Evolutionary conservation across 2,888 invertebrate genomes (phyloP).

Genomic region (Sylvicola cinctus): DNA sequence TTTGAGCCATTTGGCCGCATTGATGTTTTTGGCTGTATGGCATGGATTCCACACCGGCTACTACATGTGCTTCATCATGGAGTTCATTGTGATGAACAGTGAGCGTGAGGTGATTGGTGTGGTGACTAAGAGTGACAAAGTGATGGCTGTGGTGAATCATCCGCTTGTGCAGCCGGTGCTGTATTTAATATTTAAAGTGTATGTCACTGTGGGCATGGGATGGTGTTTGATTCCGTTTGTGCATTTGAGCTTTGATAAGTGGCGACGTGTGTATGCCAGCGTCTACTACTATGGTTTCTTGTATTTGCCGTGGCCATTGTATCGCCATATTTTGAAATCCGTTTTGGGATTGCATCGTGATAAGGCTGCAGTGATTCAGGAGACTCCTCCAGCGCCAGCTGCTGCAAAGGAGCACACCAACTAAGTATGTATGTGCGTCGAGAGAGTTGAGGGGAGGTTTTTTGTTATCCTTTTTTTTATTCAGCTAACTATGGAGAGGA

Average conservation of each 20-base stretch:
- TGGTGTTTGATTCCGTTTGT: conserved; percentile 61
- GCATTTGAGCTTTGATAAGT: conserved; percentile 44
- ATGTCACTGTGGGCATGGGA: conserved; percentile 65
- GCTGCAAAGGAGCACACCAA: too few relatives aligned
- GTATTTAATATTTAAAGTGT: conserved; percentile 41
- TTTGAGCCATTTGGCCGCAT: conserved; percentile 60
- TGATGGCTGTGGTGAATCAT: conserved; percentile 27
- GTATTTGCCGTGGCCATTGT: conserved; percentile 35
- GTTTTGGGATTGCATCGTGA: neutral
- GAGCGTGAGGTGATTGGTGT: conserved; percentile 58
- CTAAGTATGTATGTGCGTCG: too few relatives aligned
- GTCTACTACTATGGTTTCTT: conserved; percentile 50
- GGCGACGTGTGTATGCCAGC: conserved; percentile 39
- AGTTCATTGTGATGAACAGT: conserved; percentile 68
- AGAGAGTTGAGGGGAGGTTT: neutral
- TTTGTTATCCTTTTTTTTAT: too few relatives aligned
- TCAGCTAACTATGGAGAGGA: too few relatives aligned
- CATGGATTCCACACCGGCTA: conserved; percentile 92
- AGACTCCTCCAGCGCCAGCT: too few relatives aligned
- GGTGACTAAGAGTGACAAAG: conserved; percentile 28
- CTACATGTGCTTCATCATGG: conserved; percentile 79
- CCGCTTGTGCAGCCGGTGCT: conserved; percentile 24
- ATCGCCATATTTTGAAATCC: conserved; percentile 1
- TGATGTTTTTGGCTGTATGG: conserved; percentile 84
- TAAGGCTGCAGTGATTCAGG: too few relatives aligned